These are phyloP conservation scores for Pipistrellus pipistrellus DNA, from an alignment of 2,797 vertebrate species.

Conservation along the genomic window DNA sequence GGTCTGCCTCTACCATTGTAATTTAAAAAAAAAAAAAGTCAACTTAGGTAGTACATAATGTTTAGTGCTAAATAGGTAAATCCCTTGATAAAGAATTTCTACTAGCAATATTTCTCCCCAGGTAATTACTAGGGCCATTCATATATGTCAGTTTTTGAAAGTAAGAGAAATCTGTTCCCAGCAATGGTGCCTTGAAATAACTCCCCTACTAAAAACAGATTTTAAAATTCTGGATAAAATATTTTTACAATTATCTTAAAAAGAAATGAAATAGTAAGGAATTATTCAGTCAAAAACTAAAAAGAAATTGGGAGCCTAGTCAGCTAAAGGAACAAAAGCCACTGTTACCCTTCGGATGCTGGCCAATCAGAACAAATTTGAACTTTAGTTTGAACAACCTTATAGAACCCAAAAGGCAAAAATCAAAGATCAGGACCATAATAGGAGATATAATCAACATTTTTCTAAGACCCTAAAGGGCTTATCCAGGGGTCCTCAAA, in stretches of 20 bases:
- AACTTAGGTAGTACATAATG: conserved; percentile 6
- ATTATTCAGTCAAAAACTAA: conserved; percentile 50
- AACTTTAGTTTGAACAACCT: not conserved
- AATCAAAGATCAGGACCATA: not conserved
- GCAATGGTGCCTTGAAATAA: not conserved
- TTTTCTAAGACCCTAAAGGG: not conserved
- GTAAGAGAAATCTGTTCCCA: conserved; percentile 44
- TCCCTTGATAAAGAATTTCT: not conserved
- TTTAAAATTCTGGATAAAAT: conserved; percentile 42
- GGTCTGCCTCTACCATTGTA: not conserved
- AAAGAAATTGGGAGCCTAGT: not conserved
- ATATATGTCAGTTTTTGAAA: conserved; percentile 56
- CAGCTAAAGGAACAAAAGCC: conserved; percentile 28
- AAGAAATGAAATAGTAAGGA: conserved; percentile 33
- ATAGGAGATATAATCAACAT: not conserved
- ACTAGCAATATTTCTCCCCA: not conserved
- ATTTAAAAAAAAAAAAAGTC: conserved; percentile 26
- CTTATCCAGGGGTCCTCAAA: no score
- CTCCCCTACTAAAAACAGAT: conserved; percentile 41
- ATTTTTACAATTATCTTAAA: conserved; percentile 44
- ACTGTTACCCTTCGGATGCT: not conserved
- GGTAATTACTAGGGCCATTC: not conserved
- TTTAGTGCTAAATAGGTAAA: not conserved
- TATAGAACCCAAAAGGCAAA: conserved; percentile 24
- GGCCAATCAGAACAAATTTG: conserved; percentile 4